Conservation (phyloP, 2,888 invertebrate species). For the Perdita meconis region DNA sequence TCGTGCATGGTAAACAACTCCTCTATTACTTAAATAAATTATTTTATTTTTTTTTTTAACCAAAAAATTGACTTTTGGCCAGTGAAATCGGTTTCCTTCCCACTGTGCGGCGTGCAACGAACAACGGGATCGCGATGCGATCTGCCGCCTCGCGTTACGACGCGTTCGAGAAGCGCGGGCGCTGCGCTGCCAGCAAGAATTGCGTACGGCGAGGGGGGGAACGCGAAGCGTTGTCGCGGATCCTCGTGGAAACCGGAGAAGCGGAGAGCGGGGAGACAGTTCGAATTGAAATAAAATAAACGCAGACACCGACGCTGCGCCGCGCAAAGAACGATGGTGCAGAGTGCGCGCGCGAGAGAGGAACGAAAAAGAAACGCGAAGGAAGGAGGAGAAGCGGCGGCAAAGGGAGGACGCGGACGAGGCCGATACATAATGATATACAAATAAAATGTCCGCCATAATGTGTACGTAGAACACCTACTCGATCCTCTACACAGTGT, state of each 20-base stretch:
- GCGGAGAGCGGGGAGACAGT: neutral
- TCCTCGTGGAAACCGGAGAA: neutral
- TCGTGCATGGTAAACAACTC: no score
- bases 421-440: constrained; percentile 79
- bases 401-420: constrained; percentile 55
- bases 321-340: constrained; percentile 26
- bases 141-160: no score
- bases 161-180: neutral
- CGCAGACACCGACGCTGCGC: constrained; percentile 37
- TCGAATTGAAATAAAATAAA: constrained; percentile 70
- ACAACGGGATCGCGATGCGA: constrained; percentile 5
- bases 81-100: no score
- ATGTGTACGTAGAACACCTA: constrained; percentile 69
- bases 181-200: neutral
- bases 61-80: no score
- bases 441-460: constrained; percentile 80
- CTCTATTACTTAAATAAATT: no score
- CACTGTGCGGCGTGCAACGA: no score
- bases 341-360: constrained; percentile 50
- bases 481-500: constrained; percentile 62
- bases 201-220: neutral
- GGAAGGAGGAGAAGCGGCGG: neutral
- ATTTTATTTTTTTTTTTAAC: no score
- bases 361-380: constrained; percentile 24
- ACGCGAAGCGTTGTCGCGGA: neutral